Conservation (phyloP, 2,113 vertebrate genomes). For the Bettongia penicillata region DNA sequence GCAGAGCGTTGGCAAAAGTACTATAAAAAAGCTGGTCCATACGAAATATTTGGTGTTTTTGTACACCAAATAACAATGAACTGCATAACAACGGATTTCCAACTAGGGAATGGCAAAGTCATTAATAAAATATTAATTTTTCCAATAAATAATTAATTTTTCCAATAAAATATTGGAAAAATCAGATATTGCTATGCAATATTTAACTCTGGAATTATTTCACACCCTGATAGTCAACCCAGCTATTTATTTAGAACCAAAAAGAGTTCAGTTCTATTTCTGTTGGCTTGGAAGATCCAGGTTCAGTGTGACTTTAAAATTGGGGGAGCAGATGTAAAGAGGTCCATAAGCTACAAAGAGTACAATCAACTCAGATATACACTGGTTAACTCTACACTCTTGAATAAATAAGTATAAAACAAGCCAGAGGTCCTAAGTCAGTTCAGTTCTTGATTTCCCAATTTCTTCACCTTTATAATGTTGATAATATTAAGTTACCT, state of each 20-base stretch:
- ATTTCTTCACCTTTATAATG: conserved; percentile 56
- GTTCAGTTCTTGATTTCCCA: conserved; percentile 59
- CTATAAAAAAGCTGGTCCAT: conserved; percentile 56
- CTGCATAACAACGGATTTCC: neutral
- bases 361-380: neutral
- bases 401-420: neutral
- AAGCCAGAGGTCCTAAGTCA: neutral
- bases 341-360: neutral
- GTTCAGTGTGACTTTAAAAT: conserved; percentile 6
- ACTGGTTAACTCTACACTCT: neutral
- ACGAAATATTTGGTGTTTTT: conserved; percentile 37
- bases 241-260: neutral
- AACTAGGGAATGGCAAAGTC: neutral
- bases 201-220: conserved; percentile 8
- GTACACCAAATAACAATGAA: neutral
- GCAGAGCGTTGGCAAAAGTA: conserved; percentile 62
- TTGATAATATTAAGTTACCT: conserved; percentile 63
- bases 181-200: conserved; percentile 20
- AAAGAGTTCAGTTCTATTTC: neutral
- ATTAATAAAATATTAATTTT: no score
- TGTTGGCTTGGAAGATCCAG: neutral
- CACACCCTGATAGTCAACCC: neutral
- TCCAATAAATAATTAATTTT: no score
- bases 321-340: neutral
- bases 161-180: conserved; percentile 54